Base-by-base conservation (phyloP, 2,888 invertebrate species). In the Hypsopygia costalis region DNA sequence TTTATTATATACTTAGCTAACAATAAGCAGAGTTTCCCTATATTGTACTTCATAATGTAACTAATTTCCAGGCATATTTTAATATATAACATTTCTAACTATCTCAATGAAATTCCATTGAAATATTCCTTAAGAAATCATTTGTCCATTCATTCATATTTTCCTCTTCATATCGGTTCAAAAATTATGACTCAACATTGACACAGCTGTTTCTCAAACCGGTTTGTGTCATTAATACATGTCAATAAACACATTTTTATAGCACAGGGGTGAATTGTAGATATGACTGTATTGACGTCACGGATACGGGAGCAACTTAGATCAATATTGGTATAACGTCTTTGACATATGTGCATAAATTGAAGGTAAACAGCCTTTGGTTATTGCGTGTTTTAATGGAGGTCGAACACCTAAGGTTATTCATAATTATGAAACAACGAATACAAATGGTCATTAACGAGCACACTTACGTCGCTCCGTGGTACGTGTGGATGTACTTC, bases 281-380 rank as follows among this genome's bases (percentile, higher is more conserved):
- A 31, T 38, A 11, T 11, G 27, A 4, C 5, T 16, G 6, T 4
- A 34, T 27, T 16, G 38, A 32, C 38, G 27, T 38, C 32, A 11
- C 12, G 22, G 22, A 21, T 21, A 21, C 32, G 11, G 31, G 20
- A 39, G 27, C 32, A 30, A 21, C 30, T 16, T 22, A 33, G 9
- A 39, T 33, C 12, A 33, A 34, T 39, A 33, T 39, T 34, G 10
- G 20, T 33, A 20, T 16, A 33, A 27, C 12, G 9, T 27, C 28
- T 32, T 33, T 28, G 27, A 10, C 10, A 32, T 25, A 27, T 20
- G 25, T 12, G 16, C 10, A 28, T 32, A 25, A 7, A 12, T 27
- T 30, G 36, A 28, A 39, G 39, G 39, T 39, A 39, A 39, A 33
- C 39, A 28, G 33, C 39, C 28, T 39, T 30, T 11, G 12, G 6